Base-by-base conservation (phyloP, 2,888 invertebrate species). In the Priocnemis perturbator region DNA sequence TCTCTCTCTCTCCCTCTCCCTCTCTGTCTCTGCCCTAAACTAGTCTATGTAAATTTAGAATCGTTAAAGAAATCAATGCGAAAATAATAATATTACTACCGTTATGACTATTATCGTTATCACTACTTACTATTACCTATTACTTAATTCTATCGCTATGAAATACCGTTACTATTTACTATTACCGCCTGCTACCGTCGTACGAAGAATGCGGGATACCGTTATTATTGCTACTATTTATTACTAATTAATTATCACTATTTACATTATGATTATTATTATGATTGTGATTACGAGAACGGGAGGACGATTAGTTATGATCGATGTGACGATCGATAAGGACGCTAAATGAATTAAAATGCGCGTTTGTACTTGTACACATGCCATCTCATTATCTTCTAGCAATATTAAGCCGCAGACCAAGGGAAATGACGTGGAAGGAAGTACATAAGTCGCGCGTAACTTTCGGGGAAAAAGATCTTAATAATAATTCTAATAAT, bases 341-440 rank as follows among this genome's bases (percentile, higher is more conserved):
- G 7, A 37, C 37, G 37, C 37, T 37, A 37, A 37, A 37, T 37
- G 37, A 37, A 37, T 37, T 37, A 37, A 37, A 37, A 37, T 37
- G 37, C 37, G 37, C 20, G 45, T 69, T 73, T 69, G 23, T 74
- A 68, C 64, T 37, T 37, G 14, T 11, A 37, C 37, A 37, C 37
- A 37, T 66, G 69, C 67, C 55, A 67, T 56, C 19, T 64, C 61
- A 64, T 67, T 67, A 73, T 69, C 70, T 58, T 64, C 50, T 62
- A 76, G 73, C 75, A 79, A 74, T 75, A 78, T 66, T 57, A 66
- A 60, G 45, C 19, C 61, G 61, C 70, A 76, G 80, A 76, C 73
- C 77, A 76, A 78, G 23, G 15, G 26, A 63, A 56, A 44, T 64
- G 57, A 63, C 63, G 60, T 45, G 21, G 57, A 45, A 64, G 44